Evolutionary conservation across 2,113 vertebrate species (phyloP), one percentile per base, ranked within the genome.

Genomic region (Apteryx owenii): DNA sequence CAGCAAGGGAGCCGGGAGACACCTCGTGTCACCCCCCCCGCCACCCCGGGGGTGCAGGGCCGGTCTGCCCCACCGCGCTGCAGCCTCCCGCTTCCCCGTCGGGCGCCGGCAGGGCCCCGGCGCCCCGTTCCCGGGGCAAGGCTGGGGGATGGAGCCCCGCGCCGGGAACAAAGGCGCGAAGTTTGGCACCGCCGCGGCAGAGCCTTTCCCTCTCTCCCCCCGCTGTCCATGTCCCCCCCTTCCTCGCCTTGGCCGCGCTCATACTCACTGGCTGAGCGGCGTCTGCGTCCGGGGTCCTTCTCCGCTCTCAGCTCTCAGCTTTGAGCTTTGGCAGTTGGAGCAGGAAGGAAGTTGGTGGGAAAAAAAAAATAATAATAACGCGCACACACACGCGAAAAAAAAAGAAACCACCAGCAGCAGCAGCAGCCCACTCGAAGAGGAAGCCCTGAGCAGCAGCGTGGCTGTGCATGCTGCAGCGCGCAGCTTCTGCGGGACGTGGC

Each of bases 301-400:
- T 97, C 85, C 50, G 91, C 98, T 98, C 95, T 97, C 95, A 91
- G 96, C 96, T 89, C 89, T 97, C 93, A 86, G 96, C 98, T 90
- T 51, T 87, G 91, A 89, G 96, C 88, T 75, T 94, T 94, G 97
- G 97, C 98, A 98, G 98, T 98, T 98, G 95, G 90, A 98, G 98
- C 98, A 98, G 98, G 98, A 98, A 98, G 98, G 98, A 98, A 98
- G 98, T 98, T 91, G 97, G 94, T 83, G 96, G 79, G 88, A 61
- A 40, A 66, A 76, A 96, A 64, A 85, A 91, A 90, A 94, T 71
- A 89, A 38, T 38, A 38, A 38, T 38, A 38, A 91, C 91, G 65
- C 14, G 69, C 54, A 28, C 76, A 20, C 53, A 78, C 87, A 40
- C 65, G 19, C 40, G 76, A 84, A 94, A 81, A 95, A 91, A 94